These are phyloP conservation scores for Cecropterus lyciades DNA, from an alignment of 1,140 invertebrate species.

Conservation along the genomic window DNA sequence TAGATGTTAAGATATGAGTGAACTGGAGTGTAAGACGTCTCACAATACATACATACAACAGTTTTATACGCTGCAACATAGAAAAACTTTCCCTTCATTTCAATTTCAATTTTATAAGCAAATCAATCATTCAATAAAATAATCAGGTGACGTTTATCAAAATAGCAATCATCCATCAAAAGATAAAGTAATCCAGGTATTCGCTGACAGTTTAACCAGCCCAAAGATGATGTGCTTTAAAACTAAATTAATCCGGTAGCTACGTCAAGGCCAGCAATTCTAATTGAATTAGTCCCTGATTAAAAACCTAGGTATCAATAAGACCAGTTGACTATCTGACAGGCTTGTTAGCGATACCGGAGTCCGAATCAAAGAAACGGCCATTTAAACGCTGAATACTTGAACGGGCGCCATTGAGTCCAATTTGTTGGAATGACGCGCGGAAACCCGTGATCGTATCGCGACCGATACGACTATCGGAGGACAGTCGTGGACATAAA, in stretches of 20 bases:
- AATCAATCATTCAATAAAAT: no score
- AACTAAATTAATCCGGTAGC: neutral
- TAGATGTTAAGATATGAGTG: no score
- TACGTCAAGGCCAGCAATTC: neutral
- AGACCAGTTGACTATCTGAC: constrained; percentile 20
- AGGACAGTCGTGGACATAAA: constrained; percentile 24
- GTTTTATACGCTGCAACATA: no score
- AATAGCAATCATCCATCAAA: no score
- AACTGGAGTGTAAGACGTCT: no score
- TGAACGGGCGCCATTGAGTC: constrained; percentile 18
- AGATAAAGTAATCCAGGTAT: no score
- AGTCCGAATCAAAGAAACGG: constrained; percentile 8
- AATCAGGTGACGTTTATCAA: no score
- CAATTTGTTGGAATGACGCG: constrained; percentile 45
- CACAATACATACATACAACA: no score
- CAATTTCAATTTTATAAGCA: no score
- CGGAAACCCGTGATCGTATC: constrained; percentile 21
- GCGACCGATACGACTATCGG: constrained; percentile 15
- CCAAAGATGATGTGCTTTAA: neutral
- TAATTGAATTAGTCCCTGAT: constrained; percentile 14
- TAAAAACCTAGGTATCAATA: constrained; percentile 15
- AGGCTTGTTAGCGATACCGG: constrained; percentile 34
- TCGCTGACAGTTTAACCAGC: no score
- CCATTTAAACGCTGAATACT: constrained; percentile 38
- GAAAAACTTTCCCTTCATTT: no score